A percentile compares a stretch with the other conserved stretches of the same genome.
Evolutionary conservation across 2,888 invertebrate species (phyloP).

Genomic region (Lymantria monacha): DNA sequence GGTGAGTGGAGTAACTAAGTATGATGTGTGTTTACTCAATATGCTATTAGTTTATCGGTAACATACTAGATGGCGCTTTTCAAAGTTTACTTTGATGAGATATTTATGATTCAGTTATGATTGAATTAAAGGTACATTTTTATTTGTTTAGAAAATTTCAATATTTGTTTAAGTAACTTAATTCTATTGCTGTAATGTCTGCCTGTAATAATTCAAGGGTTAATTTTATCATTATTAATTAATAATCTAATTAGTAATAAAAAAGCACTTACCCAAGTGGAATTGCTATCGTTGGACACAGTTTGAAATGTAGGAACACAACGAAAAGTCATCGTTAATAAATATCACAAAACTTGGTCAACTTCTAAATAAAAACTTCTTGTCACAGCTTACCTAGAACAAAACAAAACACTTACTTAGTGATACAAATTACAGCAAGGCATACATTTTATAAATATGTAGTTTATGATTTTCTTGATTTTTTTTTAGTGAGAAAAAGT

Average conservation of each 20-base stretch:
- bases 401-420: conserved; percentile 84
- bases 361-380: conserved; percentile 55
- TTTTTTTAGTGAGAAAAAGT: too few species aligned
- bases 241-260: background rate
- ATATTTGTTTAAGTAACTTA: too few species aligned
- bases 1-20: conserved; percentile 36
- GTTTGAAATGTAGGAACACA: conserved; percentile 86
- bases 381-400: conserved; percentile 86
- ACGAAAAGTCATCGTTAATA: conserved; percentile 84
- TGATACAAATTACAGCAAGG: conserved; percentile 44
- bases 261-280: conserved; percentile 84
- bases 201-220: background rate
- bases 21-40: background rate
- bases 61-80: conserved; percentile 26
- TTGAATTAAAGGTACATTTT: too few species aligned
- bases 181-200: too few species aligned
- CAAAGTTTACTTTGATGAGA: too few species aligned
- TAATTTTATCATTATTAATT: background rate
- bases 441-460: too few species aligned
- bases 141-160: too few species aligned
- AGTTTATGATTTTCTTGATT: too few species aligned
- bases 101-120: too few species aligned
- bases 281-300: conserved; percentile 84
- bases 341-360: conserved; percentile 43
- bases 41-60: background rate